phyloP scores from a whole-genome alignment of 1,140 invertebrate genomes.

The Drosophila ananassae region DNA sequence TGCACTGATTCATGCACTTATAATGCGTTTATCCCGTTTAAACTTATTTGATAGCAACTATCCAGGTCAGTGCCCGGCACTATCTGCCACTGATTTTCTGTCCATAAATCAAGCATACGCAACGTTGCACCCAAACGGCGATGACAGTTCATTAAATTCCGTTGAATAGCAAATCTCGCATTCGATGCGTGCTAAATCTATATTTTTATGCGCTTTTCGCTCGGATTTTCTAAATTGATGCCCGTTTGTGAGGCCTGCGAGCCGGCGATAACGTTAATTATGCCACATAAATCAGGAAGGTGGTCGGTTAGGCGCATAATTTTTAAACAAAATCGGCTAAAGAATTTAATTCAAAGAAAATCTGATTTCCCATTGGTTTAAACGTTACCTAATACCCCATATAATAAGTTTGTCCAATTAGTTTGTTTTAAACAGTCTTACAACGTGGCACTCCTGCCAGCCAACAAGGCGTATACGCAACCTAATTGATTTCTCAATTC shows the following conservation, averaged over 20 bases:
- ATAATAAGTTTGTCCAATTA: not conserved
- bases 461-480: conserved; percentile 25
- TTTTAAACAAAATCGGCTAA: conserved; percentile 18
- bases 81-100: conserved; percentile 28
- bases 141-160: conserved; percentile 77
- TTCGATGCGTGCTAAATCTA: conserved; percentile 41
- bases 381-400: not conserved
- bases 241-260: conserved; percentile 36
- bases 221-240: conserved; percentile 64
- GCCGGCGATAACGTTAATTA: conserved; percentile 67
- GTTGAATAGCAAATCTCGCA: conserved; percentile 50
- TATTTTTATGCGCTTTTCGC: conserved; percentile 38
- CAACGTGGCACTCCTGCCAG: not conserved
- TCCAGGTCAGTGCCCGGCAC: not conserved
- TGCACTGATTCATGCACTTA: not conserved
- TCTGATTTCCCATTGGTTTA: not conserved
- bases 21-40: not conserved
- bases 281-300: conserved; percentile 61
- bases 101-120: conserved; percentile 76
- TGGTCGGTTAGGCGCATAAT: not conserved
- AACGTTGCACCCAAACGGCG: conserved; percentile 46
- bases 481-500: conserved; percentile 52
- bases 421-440: not conserved
- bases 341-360: conserved; percentile 16
- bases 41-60: not conserved